Evolutionary conservation across 1,140 invertebrate species (phyloP).

Genomic region (Caenorhabditis tropicalis): DNA sequence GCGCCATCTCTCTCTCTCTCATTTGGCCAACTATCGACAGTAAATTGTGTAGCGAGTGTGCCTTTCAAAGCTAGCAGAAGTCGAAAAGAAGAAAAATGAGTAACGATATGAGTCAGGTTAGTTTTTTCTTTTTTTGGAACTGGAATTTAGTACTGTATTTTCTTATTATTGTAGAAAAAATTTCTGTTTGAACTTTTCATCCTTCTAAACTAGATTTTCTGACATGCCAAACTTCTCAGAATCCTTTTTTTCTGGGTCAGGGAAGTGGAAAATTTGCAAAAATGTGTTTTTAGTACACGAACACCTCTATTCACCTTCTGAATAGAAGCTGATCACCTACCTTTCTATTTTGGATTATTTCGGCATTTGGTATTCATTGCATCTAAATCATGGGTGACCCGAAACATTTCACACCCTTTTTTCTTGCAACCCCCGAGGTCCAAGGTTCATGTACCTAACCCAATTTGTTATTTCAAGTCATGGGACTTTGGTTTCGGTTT

Average conservation of each 20-base stretch:
- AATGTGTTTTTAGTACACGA: too few species aligned
- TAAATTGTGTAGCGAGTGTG: conserved; percentile 32
- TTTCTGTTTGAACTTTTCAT: too few species aligned
- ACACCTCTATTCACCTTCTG: too few species aligned
- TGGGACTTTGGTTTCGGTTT: conserved; percentile 21
- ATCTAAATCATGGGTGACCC: neutral
- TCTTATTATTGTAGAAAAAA: too few species aligned
- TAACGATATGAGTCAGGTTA: conserved; percentile 12
- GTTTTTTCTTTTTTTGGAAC: neutral
- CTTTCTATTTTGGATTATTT: too few species aligned
- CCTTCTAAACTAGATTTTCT: too few species aligned
- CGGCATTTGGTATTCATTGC: too few species aligned
- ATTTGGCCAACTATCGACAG: conserved; percentile 43
- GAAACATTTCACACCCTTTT: neutral
- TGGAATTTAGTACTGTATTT: neutral
- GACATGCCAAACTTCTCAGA: too few species aligned
- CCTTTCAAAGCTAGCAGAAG: too few species aligned
- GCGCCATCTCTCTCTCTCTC: conserved; percentile 6
- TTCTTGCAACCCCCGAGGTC: neutral
- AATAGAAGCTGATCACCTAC: too few species aligned
- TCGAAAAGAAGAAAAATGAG: neutral
- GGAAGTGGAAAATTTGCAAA: too few species aligned
- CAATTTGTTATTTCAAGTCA: conserved; percentile 16
- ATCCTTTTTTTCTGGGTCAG: too few species aligned
- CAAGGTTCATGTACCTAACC: conserved; percentile 30